A percentile compares a stretch with the other conserved stretches of the same genome.
Evolutionary conservation across 2,113 vertebrate species (phyloP).

Genomic region (Poecilia latipinna): DNA sequence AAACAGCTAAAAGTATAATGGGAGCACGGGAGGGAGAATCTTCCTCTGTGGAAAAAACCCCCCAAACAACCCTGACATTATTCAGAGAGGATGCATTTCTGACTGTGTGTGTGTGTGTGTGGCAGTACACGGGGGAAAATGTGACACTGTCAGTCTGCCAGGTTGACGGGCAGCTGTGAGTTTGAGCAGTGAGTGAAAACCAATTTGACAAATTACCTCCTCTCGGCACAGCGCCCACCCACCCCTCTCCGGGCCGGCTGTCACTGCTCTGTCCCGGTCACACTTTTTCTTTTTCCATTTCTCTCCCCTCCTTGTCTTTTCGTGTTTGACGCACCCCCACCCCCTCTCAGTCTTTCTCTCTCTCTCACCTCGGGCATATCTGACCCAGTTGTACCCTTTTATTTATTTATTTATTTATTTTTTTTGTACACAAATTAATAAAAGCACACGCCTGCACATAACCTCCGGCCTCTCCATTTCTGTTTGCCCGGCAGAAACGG

Average conservation of each 20-base stretch:
- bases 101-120: slow-evolving; percentile 8
- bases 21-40: slow-evolving; percentile 38
- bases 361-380: slow-evolving; percentile 55
- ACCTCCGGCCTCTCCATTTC: slow-evolving; percentile 65
- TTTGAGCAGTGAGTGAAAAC: slow-evolving; percentile 81
- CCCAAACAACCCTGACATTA: slow-evolving; percentile 31
- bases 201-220: slow-evolving; percentile 84
- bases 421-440: slow-evolving; percentile 36
- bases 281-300: slow-evolving; percentile 15
- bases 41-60: slow-evolving; percentile 24
- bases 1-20: slow-evolving; percentile 51
- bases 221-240: slow-evolving; percentile 62
- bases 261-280: slow-evolving; percentile 34
- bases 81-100: slow-evolving; percentile 18
- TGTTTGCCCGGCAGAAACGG: slow-evolving; percentile 89
- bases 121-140: slow-evolving; percentile 84
- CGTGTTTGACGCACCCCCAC: slow-evolving; percentile 37
- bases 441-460: slow-evolving; percentile 66
- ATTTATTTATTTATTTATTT: too few species aligned
- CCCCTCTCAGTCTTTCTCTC: background rate
- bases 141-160: slow-evolving; percentile 79
- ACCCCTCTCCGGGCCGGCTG: slow-evolving; percentile 40
- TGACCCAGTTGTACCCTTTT: slow-evolving; percentile 57
- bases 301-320: slow-evolving; percentile 38
- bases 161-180: slow-evolving; percentile 83